These are phyloP conservation scores for Perca flavescens DNA, from an alignment of 2,113 vertebrate genomes.

Conservation along the genomic window DNA sequence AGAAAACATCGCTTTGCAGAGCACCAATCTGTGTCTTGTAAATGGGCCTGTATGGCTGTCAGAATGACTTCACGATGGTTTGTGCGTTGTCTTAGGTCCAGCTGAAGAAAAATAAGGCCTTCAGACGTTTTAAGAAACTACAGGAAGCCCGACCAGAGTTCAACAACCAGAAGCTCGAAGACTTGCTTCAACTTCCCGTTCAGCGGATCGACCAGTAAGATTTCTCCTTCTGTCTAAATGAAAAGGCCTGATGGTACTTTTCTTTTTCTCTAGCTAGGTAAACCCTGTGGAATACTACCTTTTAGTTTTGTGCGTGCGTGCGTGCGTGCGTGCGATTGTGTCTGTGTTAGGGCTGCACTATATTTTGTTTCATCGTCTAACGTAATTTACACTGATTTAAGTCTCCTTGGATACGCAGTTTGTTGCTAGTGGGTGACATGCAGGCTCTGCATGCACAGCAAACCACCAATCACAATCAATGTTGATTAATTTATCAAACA, in stretches of 20 bases:
- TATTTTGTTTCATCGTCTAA: no score
- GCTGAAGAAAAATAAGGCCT: slow-evolving; percentile 90
- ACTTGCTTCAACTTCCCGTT: slow-evolving; percentile 90
- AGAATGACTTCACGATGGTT: background rate
- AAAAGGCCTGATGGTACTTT: background rate
- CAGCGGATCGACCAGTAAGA: slow-evolving; percentile 91
- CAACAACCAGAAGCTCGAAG: slow-evolving; percentile 85
- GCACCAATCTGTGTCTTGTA: background rate
- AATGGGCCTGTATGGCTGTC: background rate
- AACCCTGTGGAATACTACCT: no score
- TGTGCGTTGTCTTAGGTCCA: slow-evolving; percentile 82
- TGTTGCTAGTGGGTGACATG: no score
- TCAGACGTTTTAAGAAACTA: slow-evolving; percentile 90
- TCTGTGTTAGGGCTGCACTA: no score
- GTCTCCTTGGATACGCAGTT: no score
- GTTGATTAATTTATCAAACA: no score
- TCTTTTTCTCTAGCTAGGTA: background rate
- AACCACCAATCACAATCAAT: no score
- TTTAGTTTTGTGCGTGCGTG: no score
- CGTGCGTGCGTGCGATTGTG: no score
- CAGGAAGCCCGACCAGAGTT: slow-evolving; percentile 93
- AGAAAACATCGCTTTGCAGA: background rate
- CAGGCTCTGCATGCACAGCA: no score
- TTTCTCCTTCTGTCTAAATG: background rate
- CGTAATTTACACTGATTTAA: no score